Evolutionary conservation across 1,140 invertebrate species (phyloP).

Genomic region (Bombus waltoni): DNA sequence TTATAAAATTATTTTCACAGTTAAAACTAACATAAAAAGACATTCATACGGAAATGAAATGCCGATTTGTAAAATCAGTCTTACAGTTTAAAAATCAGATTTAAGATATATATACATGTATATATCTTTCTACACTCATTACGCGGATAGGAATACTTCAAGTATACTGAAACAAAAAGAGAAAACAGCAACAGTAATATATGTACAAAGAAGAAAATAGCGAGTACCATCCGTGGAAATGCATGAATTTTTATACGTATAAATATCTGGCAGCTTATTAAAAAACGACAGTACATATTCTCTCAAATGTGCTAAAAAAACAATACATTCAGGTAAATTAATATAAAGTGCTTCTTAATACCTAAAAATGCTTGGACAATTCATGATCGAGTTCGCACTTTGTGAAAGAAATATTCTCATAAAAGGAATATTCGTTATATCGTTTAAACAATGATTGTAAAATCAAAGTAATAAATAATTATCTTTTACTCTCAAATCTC

Average conservation of each 20-base stretch:
- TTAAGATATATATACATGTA: background rate
- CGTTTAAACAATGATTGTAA: background rate
- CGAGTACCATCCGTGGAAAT: background rate
- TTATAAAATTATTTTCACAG: constrained; percentile 29
- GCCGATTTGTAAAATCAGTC: constrained; percentile 47
- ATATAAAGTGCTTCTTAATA: too few relatives aligned
- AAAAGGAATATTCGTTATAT: background rate
- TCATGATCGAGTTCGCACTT: background rate
- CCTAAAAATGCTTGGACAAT: background rate
- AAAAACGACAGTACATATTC: constrained; percentile 6
- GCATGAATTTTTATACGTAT: background rate
- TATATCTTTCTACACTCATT: background rate
- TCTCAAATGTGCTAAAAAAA: background rate
- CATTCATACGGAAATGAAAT: constrained; percentile 41
- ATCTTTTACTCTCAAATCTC: background rate
- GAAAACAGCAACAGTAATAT: constrained; percentile 21
- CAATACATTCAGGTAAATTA: constrained; percentile 11
- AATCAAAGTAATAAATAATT: constrained; percentile 27
- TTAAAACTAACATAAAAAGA: constrained; percentile 39
- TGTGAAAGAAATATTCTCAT: background rate
- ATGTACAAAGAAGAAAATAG: constrained; percentile 31
- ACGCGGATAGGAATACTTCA: constrained; percentile 16
- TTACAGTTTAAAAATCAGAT: constrained; percentile 41
- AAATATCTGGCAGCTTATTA: constrained; percentile 17
- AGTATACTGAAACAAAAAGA: constrained; percentile 25